These are phyloP conservation scores for Drosophila bipectinata DNA, from an alignment of 1,140 invertebrate species.

Conservation along the genomic window DNA sequence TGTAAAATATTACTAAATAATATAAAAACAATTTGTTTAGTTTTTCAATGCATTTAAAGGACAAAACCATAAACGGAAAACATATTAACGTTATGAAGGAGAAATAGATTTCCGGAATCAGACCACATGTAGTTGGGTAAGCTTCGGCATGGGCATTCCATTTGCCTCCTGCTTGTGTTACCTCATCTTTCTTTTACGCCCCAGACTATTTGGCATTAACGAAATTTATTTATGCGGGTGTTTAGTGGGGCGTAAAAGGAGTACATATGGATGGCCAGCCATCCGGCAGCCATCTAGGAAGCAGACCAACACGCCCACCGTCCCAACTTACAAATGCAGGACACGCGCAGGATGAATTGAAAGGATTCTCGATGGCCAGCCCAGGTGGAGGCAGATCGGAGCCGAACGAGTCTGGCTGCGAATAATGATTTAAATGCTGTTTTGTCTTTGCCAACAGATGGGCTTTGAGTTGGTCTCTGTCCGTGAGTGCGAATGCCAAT, in stretches of 20 bases:
- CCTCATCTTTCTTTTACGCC: slow-evolving; percentile 81
- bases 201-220: slow-evolving; percentile 81
- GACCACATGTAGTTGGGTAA: slow-evolving; percentile 25
- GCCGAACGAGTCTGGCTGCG: slow-evolving; percentile 27
- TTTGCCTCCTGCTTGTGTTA: slow-evolving; percentile 60
- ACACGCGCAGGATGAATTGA: slow-evolving; percentile 70
- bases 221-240: slow-evolving; percentile 82
- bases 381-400: slow-evolving; percentile 16
- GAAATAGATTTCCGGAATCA: slow-evolving; percentile 31
- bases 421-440: slow-evolving; percentile 81
- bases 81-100: background rate
- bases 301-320: slow-evolving; percentile 29
- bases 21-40: background rate
- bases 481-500: slow-evolving; percentile 3
- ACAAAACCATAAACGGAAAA: background rate
- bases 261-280: slow-evolving; percentile 69
- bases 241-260: slow-evolving; percentile 81
- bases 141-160: slow-evolving; percentile 47
- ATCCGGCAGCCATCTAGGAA: slow-evolving; percentile 15
- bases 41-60: background rate
- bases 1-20: background rate
- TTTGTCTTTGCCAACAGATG: slow-evolving; percentile 53
- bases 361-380: slow-evolving; percentile 66
- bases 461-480: slow-evolving; percentile 13
- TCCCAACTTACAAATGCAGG: slow-evolving; percentile 65